These are phyloP conservation scores for Alosa alosa DNA, from an alignment of 2,113 vertebrate genomes.

Conservation along the genomic window DNA sequence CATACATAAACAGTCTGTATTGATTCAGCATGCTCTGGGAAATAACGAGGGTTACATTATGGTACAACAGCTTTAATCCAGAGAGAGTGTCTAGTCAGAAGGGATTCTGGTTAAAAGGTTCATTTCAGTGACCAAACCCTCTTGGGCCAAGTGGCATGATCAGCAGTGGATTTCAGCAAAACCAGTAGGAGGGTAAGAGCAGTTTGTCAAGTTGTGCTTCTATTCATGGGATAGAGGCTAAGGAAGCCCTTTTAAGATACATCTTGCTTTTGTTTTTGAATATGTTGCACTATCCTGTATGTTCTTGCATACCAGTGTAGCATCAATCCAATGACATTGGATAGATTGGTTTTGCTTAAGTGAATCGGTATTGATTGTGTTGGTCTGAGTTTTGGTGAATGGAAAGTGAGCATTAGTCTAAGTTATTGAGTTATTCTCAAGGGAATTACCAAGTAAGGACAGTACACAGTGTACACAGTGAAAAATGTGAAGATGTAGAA, in stretches of 20 bases:
- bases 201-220: background rate
- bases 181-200: background rate
- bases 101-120: background rate
- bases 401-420: background rate
- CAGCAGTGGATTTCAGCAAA: slow-evolving; percentile 9
- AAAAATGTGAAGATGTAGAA: background rate
- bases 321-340: background rate
- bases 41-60: slow-evolving; percentile 47
- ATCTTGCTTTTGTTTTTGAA: background rate
- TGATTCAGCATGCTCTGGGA: slow-evolving; percentile 43
- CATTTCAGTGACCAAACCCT: background rate
- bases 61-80: slow-evolving; percentile 45
- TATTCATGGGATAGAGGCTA: background rate
- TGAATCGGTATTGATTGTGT: slow-evolving; percentile 12
- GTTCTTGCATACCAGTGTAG: background rate
- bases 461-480: background rate
- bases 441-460: background rate
- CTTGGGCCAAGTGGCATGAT: background rate
- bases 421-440: background rate
- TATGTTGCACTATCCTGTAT: background rate
- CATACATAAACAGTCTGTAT: slow-evolving; percentile 50
- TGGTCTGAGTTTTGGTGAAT: slow-evolving; percentile 1
- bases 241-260: background rate
- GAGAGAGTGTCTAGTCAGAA: slow-evolving; percentile 20
- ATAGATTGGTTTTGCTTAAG: background rate